phyloP scores from a whole-genome alignment of 1,140 invertebrate species.

The Teleopsis dalmanni region DNA sequence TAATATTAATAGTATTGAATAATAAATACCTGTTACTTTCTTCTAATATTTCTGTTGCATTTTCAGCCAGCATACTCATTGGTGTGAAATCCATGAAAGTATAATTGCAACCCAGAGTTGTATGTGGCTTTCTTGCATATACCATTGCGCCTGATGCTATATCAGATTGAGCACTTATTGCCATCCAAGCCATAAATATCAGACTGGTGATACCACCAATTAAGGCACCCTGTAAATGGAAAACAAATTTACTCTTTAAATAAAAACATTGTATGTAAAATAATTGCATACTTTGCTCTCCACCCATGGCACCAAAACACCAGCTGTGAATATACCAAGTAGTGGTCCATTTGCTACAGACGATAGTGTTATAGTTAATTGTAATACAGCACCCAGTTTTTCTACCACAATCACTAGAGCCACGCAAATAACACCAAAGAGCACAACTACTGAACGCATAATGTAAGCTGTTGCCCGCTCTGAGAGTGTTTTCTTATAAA shows the following conservation, averaged over 20 bases:
- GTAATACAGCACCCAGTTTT: conserved; percentile 55
- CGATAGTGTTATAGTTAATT: conserved; percentile 56
- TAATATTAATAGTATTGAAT: neutral
- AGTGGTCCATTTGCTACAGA: conserved; percentile 67
- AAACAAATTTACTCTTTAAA: neutral
- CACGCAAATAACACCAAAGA: conserved; percentile 59
- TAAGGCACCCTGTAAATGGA: conserved; percentile 55
- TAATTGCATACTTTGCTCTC: conserved; percentile 46
- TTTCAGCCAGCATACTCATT: conserved; percentile 15
- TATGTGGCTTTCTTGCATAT: conserved; percentile 58
- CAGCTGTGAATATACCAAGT: conserved; percentile 71
- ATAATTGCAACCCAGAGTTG: conserved; percentile 66
- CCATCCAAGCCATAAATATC: conserved; percentile 73
- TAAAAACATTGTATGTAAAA: neutral
- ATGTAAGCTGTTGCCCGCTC: conserved; percentile 56
- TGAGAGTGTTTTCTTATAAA: conserved; percentile 52
- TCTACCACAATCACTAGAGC: conserved; percentile 55
- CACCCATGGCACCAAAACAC: conserved; percentile 72
- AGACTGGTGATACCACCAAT: conserved; percentile 66
- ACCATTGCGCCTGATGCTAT: conserved; percentile 54
- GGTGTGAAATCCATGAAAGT: conserved; percentile 27
- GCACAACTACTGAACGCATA: conserved; percentile 61
- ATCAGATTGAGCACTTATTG: conserved; percentile 66
- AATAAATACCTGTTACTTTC: too few species aligned
- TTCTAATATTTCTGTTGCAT: conserved; percentile 8